phyloP scores from a whole-genome alignment of 92 coral and sea anemone species.

The Epizoanthus stellaris region DNA sequence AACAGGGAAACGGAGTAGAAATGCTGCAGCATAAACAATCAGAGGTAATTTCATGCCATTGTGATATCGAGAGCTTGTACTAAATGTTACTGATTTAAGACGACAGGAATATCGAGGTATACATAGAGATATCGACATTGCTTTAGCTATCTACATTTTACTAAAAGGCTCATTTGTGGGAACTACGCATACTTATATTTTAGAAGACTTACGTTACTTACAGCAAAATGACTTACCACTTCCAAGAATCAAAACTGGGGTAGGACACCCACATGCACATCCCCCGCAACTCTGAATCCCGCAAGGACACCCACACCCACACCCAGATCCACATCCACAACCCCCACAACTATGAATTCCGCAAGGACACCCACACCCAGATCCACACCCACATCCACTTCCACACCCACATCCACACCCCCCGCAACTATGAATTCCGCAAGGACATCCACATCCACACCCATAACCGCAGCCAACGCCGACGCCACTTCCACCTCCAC shows the following conservation, averaged over 20 bases:
- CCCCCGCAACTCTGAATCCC: background rate
- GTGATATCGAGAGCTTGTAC: too few species aligned
- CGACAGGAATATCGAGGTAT: too few species aligned
- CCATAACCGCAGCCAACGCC: background rate
- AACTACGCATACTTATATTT: too few species aligned
- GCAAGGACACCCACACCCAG: background rate
- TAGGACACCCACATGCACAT: background rate
- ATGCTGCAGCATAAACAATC: too few species aligned
- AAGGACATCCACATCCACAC: background rate
- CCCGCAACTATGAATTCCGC: background rate
- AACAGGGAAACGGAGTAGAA: too few species aligned
- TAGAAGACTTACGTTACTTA: too few species aligned
- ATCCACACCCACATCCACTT: background rate
- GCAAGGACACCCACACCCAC: background rate
- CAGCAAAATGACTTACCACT: constrained; percentile 9
- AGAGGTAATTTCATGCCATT: too few species aligned
- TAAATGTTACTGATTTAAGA: too few species aligned
- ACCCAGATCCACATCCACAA: background rate
- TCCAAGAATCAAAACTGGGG: constrained; percentile 12
- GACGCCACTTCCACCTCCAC: background rate
- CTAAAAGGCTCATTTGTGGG: too few species aligned
- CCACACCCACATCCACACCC: background rate
- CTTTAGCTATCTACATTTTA: too few species aligned
- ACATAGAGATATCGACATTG: too few species aligned
- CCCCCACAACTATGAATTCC: background rate